Conservation (phyloP, 2,113 vertebrate species). For the Dasypus novemcinctus region DNA sequence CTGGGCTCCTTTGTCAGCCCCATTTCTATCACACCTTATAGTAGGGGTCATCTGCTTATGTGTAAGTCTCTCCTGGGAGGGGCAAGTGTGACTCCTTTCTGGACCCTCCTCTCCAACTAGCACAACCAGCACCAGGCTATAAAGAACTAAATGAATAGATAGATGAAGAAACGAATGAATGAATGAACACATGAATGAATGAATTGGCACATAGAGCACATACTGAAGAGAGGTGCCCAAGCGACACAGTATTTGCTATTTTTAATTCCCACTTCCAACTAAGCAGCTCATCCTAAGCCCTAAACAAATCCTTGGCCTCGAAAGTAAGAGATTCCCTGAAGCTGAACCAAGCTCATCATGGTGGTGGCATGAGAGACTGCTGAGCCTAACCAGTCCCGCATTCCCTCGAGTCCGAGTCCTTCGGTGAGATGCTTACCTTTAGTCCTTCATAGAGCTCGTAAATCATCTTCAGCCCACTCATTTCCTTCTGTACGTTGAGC, state of each 20-base stretch:
- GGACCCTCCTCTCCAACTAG: neutral
- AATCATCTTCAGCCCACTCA: conserved; percentile 86
- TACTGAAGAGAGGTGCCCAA: neutral
- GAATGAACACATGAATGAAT: neutral
- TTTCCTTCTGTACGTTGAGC: conserved; percentile 88
- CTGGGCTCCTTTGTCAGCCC: neutral
- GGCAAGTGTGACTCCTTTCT: too few relatives aligned
- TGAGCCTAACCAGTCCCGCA: rapidly evolving
- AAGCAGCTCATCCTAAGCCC: neutral
- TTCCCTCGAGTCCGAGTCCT: rapidly evolving
- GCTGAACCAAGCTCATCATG: rapidly evolving
- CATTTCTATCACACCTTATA: neutral
- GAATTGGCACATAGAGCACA: neutral
- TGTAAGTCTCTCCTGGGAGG: neutral
- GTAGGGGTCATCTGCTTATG: rapidly evolving
- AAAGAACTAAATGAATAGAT: neutral
- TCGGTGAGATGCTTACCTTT: conserved; percentile 77
- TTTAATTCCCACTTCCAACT: neutral
- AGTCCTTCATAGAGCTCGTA: conserved; percentile 90
- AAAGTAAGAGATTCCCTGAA: rapidly evolving
- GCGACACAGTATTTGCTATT: neutral
- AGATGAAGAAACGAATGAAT: neutral
- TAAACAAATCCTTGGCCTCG: neutral
- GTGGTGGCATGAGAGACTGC: rapidly evolving
- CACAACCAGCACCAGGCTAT: neutral